These are phyloP conservation scores for Atta colombica DNA, from an alignment of 1,140 invertebrate genomes.

Conservation along the genomic window DNA sequence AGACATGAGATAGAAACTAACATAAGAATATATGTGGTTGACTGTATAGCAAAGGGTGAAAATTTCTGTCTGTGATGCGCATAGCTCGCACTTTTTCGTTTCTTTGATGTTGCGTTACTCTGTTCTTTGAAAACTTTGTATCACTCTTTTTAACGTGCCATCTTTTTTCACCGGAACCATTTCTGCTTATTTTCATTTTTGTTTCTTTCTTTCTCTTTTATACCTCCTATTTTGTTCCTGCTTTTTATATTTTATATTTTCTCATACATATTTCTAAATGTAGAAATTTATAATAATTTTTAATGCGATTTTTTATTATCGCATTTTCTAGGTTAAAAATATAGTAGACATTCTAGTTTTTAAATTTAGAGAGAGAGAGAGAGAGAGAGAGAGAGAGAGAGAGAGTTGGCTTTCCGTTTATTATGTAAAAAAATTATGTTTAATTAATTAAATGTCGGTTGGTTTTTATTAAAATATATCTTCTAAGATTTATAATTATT, in stretches of 20 bases:
- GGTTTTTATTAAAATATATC: background rate
- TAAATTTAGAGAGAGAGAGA: background rate
- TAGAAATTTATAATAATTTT: background rate
- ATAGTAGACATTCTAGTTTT: background rate
- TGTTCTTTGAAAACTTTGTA: background rate
- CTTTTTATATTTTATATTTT: constrained; percentile 21
- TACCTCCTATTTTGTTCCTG: constrained; percentile 14
- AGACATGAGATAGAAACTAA: background rate
- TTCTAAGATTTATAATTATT: background rate
- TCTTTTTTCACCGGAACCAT: background rate
- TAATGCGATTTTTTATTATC: background rate
- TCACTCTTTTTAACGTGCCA: constrained; percentile 32
- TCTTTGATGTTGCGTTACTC: constrained; percentile 70
- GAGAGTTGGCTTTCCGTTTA: background rate
- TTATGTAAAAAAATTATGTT: background rate
- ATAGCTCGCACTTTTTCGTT: constrained; percentile 65
- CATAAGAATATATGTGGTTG: constrained; percentile 28
- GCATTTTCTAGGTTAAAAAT: background rate
- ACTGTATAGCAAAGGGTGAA: constrained; percentile 65
- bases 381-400: background rate
- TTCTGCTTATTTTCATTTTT: background rate
- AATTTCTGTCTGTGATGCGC: constrained; percentile 67
- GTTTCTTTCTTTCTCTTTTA: background rate
- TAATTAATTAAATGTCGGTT: background rate
- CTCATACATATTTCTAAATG: background rate